Conservation (phyloP, 2,888 invertebrate genomes). For the Brenthis daphne region DNA sequence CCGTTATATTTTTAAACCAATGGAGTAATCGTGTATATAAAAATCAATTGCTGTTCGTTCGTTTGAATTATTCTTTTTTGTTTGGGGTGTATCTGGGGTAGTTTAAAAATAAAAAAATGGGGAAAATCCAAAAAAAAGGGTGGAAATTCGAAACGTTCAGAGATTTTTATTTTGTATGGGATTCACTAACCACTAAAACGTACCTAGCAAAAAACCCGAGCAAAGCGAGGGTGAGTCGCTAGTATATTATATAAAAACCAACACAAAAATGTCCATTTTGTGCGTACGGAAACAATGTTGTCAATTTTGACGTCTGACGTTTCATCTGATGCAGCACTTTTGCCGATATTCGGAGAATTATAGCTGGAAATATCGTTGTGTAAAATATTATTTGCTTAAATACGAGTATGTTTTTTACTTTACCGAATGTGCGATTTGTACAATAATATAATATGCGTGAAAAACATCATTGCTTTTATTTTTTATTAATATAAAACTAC, state of each 20-base stretch:
- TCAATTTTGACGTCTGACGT: conserved; percentile 33
- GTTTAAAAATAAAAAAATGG: too few relatives aligned
- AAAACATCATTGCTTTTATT: too few relatives aligned
- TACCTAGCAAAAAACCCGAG: too few relatives aligned
- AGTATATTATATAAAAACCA: background rate
- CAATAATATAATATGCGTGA: background rate
- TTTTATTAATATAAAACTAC: too few relatives aligned
- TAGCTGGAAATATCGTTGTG: conserved; percentile 12
- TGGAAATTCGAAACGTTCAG: too few relatives aligned
- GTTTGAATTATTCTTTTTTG: too few relatives aligned
- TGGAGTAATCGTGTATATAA: background rate
- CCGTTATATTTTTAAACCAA: background rate
- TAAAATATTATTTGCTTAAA: conserved; percentile 10
- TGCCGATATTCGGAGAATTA: conserved; percentile 22
- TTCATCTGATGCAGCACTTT: conserved; percentile 30
- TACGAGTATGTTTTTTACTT: background rate
- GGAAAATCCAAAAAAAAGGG: too few relatives aligned
- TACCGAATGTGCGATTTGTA: background rate
- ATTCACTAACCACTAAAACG: too few relatives aligned
- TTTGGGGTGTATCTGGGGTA: too few relatives aligned
- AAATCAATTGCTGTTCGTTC: too few relatives aligned
- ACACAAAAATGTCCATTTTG: conserved; percentile 11
- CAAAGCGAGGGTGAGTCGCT: too few relatives aligned
- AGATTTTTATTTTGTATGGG: background rate
- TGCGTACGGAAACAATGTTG: conserved; percentile 19